These are phyloP conservation scores for Melanotaenia maccullochi DNA, from an alignment of 2,797 vertebrate species.

Conservation along the genomic window DNA sequence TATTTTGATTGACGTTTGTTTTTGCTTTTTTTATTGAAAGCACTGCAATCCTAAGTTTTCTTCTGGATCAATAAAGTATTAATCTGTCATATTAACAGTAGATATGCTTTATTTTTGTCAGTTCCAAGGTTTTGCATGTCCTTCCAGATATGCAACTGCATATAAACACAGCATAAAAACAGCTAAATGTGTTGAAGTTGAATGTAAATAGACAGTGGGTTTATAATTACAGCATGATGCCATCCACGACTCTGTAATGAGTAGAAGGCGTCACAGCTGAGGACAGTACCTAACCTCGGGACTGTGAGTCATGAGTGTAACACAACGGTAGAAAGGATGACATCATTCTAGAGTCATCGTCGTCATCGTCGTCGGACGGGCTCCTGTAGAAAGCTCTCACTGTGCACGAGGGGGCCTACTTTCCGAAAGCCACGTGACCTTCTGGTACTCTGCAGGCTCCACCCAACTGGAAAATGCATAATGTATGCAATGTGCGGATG, in stretches of 20 bases:
- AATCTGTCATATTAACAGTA: not conserved
- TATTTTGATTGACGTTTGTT: not conserved
- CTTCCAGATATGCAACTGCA: not conserved
- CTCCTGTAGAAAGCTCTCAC: constrained; percentile 70
- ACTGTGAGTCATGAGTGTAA: constrained; percentile 80
- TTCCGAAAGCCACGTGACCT: constrained; percentile 79
- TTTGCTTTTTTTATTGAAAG: not conserved
- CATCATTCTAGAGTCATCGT: constrained; percentile 83
- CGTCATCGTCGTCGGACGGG: constrained; percentile 52
- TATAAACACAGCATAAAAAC: not conserved
- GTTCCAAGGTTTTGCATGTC: not conserved
- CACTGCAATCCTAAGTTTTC: not conserved
- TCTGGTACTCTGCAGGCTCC: constrained; percentile 73
- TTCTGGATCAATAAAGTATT: not conserved
- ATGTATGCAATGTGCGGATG: constrained; percentile 57
- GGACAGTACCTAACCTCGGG: constrained; percentile 78
- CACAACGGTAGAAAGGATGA: constrained; percentile 75
- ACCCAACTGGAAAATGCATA: constrained; percentile 69
- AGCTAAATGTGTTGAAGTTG: constrained; percentile 3
- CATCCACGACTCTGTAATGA: constrained; percentile 51
- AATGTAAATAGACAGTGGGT: constrained; percentile 6
- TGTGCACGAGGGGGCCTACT: constrained; percentile 68
- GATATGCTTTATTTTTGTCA: not conserved
- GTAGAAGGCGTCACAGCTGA: constrained; percentile 59
- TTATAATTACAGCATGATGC: constrained; percentile 12